Base-by-base conservation (phyloP, 2,113 vertebrate genomes). In the Nesospiza acunhae region DNA sequence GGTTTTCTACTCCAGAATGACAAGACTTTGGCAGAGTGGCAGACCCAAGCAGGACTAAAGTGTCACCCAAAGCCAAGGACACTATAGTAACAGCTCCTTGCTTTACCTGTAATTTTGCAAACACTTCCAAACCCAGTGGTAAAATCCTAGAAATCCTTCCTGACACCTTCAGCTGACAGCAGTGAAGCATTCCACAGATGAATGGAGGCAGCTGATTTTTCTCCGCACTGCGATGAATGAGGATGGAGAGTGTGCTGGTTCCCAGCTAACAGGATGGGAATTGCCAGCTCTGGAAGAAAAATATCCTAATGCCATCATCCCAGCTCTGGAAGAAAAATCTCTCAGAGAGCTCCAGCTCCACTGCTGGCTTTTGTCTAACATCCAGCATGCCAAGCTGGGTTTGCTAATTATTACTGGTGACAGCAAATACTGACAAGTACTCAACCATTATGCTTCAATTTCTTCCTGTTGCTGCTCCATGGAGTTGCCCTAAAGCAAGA, bases 391-490 rank as follows among this genome's bases (percentile, higher is more conserved):
- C 82, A 82, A 82, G 42, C 0, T 68, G 49, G 31, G 53, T 92
- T 89, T 95, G 55, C 84, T 85, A 85, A 76, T 42, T 79, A 75
- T 64, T 69, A 72, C 69, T 60, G 11, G 23, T 73, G 84, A 93
- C 74, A 95, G 77, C 77, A 93, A 93, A 84, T 63, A 66, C 52
- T 63, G 79, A 87, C 58, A 87, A 70, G 81, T 39, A 53, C 20
- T 66, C 52, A 84, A 50, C 30, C 13, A 42, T 69, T 27, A 58
- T 24, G 30, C 37, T 87, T 58, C 81, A 33, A 37, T 69, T 92
- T 87, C 74, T 73, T 94, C 56, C 39, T 28, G 12, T 5, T 16
- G 87, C 56, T 89, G 77, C 73, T 92, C 64, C 47, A 75, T 19
- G 31, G 77, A 70, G 42, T 49, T 82, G 74, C 69, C 73, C 58